Percentiles rank a stretch among this genome's conserved stretches.
These are phyloP conservation scores for Drosophila dives DNA, from an alignment of 2,888 invertebrate species.

Conservation along the genomic window DNA sequence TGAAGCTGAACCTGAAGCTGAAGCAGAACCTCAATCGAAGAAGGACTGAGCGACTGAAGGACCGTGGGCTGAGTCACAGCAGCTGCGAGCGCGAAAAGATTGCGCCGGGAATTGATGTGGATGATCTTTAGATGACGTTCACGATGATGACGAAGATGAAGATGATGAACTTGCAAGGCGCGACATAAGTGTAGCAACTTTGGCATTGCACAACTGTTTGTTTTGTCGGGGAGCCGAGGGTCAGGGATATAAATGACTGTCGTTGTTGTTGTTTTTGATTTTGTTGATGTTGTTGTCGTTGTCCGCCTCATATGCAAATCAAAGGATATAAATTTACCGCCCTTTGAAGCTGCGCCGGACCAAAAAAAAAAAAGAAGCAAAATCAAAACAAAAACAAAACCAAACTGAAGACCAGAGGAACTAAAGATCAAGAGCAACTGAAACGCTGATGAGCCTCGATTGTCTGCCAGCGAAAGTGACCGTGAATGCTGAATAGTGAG, in stretches of 20 bases:
- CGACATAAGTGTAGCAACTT: conserved; percentile 77
- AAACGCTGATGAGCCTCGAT: conserved; percentile 75
- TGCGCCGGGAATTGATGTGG: conserved; percentile 62
- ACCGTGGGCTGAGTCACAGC: conserved; percentile 56
- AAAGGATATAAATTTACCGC: conserved; percentile 45
- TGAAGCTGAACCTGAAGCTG: conserved; percentile 1
- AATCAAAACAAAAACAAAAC: conserved; percentile 11
- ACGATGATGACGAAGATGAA: conserved; percentile 45
- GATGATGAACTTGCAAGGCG: conserved; percentile 65
- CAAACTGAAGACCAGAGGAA: conserved; percentile 23
- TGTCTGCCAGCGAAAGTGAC: conserved; percentile 66
- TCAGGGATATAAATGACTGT: conserved; percentile 37
- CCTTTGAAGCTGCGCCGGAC: conserved; percentile 61
- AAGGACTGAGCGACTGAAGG: conserved; percentile 46
- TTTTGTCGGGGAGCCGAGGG: conserved; percentile 66
- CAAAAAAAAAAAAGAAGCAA: conserved; percentile 21
- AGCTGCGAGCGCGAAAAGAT: conserved; percentile 58
- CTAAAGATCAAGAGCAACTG: conserved; percentile 44
- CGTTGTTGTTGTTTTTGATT: conserved; percentile 33
- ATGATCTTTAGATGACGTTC: conserved; percentile 49
- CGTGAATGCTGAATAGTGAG: conserved; percentile 43
- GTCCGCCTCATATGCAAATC: conserved; percentile 68
- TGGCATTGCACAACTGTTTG: conserved; percentile 58
- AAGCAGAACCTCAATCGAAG: conserved; percentile 40
- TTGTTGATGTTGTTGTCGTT: conserved; percentile 33